Evolutionary conservation across 2,113 vertebrate species (phyloP), one percentile per base, ranked within the genome.

Genomic region (Pimephales promelas): DNA sequence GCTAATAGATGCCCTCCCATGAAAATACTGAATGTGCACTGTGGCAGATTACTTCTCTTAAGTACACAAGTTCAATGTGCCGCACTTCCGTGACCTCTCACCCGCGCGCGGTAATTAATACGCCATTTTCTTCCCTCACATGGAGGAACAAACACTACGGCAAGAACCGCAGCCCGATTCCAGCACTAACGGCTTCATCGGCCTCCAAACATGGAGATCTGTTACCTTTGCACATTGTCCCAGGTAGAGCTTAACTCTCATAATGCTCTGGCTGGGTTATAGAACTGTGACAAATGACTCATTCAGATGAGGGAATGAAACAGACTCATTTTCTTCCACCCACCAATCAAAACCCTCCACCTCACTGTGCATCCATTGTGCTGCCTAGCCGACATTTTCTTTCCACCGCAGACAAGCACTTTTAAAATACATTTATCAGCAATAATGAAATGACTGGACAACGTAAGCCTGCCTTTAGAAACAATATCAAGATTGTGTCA

Each of bases 311-410:
- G 90, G 89, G 86, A 92, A 92, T 92, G 91, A 91, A 92, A 88
- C 88, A 83, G 91, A 92, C 90, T 90, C 92, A 92, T 91, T 90
- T 93, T 87, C 83, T 90, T 84, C 88, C 84, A 83, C 90, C 91
- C 87, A 91, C 94, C 94, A 95, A 95, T 95, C 93, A 94, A 91
- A 90, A 88, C 43, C 90, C 47, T 94, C 93, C 93, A 95, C 92
- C 93, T 94, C 92, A 89, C 91, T 88, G 90, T 90, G 90, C 88
- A 83, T 90, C 86, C 89, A 82, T 90, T 76, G 72, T 84, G 62
- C 89, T 73, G 84, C 52, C 81, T 18, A 59, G 90, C 87, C 85
- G 90, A 92, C 92, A 91, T 92, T 91, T 92, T 93, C 92, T 94
- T 91, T 92, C 90, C 88, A 86, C 90, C 90, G 90, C 88, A 79